Percentiles rank a stretch among this genome's conserved stretches.
phyloP scores from a whole-genome alignment of 2,888 invertebrate genomes.

The Malthinus flaveolus region DNA sequence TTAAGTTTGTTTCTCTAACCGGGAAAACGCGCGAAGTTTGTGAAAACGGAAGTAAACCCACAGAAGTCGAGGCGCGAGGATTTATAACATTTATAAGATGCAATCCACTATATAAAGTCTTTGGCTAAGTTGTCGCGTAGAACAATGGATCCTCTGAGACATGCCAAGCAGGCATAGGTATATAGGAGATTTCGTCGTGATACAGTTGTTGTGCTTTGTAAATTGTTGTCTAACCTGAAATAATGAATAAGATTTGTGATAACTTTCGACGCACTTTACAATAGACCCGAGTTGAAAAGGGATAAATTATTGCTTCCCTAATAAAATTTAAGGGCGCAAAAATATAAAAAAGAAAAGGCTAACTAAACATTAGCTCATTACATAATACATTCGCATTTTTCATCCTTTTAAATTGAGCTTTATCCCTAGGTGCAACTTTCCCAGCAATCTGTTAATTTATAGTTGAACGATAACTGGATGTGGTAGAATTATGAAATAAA shows the following conservation, averaged over 20 bases:
- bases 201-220: slow-evolving; percentile 43
- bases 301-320: slow-evolving; percentile 11
- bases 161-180: slow-evolving; percentile 49
- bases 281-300: slow-evolving; percentile 40
- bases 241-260: slow-evolving; percentile 52
- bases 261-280: slow-evolving; percentile 39
- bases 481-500: slow-evolving; percentile 45
- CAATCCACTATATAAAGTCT: slow-evolving; percentile 53
- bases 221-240: slow-evolving; percentile 50
- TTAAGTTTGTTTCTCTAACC: slow-evolving; percentile 46
- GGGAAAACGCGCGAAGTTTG: slow-evolving; percentile 49
- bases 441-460: slow-evolving; percentile 36
- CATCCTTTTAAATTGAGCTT: slow-evolving; percentile 22
- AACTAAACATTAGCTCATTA: slow-evolving; percentile 6
- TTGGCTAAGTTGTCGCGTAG: slow-evolving; percentile 46
- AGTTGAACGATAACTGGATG: slow-evolving; percentile 35
- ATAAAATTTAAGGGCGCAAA: background rate
- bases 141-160: slow-evolving; percentile 50
- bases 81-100: slow-evolving; percentile 53
- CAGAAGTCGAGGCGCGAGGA: slow-evolving; percentile 46
- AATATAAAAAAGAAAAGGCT: slow-evolving; percentile 1
- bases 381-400: slow-evolving; percentile 21
- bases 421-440: slow-evolving; percentile 35
- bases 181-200: slow-evolving; percentile 44
- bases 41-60: slow-evolving; percentile 52